Evolutionary conservation across 2,113 vertebrate species (phyloP).

Genomic region (Tinamus guttatus): DNA sequence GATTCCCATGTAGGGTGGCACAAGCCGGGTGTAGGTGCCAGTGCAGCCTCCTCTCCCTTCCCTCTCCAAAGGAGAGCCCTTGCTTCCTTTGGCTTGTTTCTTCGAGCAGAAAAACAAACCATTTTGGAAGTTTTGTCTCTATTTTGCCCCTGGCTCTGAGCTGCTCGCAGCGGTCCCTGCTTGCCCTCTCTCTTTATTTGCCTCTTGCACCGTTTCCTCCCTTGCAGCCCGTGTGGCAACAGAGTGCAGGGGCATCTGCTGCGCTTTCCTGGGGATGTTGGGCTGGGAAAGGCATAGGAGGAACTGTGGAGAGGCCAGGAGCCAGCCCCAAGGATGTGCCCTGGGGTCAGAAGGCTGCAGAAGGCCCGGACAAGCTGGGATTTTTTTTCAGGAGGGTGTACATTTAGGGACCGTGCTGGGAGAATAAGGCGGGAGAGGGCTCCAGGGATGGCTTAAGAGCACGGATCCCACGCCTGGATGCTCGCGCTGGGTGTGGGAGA

Average conservation of each 20-base stretch:
- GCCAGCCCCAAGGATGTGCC: background rate
- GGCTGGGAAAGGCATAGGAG: background rate
- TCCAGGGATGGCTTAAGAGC: background rate
- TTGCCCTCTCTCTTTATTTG: accelerated
- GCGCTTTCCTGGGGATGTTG: background rate
- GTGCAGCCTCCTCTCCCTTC: accelerated
- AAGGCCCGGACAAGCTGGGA: background rate
- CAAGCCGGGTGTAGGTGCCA: accelerated
- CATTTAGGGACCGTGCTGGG: background rate
- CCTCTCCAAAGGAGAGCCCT: accelerated
- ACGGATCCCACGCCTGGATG: background rate
- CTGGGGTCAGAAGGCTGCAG: background rate
- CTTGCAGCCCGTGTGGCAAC: no score
- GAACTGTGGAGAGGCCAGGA: background rate
- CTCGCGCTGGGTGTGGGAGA: background rate
- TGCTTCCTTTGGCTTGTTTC: background rate
- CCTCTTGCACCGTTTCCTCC: background rate
- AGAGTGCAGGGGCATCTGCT: background rate
- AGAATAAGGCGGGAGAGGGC: background rate
- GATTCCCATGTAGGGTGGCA: accelerated
- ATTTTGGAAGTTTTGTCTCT: background rate
- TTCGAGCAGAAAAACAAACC: background rate
- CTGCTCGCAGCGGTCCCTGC: background rate
- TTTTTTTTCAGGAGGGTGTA: background rate
- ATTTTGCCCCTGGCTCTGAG: background rate